These are phyloP conservation scores for Dallia pectoralis DNA, from an alignment of 2,797 vertebrate genomes.

Conservation along the genomic window DNA sequence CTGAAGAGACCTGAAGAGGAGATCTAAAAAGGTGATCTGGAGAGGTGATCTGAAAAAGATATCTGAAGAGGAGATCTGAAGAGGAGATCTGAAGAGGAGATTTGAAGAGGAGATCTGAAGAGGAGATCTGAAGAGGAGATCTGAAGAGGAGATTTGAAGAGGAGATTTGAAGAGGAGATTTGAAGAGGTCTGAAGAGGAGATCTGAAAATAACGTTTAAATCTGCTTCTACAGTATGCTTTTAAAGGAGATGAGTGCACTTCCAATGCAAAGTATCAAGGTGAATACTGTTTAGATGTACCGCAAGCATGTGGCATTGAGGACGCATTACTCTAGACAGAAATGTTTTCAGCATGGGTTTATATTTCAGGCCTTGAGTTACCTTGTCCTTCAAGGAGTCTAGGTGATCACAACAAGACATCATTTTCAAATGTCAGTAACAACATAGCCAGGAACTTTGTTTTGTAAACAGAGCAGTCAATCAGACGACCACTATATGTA, in stretches of 20 bases:
- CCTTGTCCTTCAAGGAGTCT: neutral
- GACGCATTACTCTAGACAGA: conserved; percentile 46
- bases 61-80: too few relatives aligned
- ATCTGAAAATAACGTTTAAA: neutral
- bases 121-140: neutral
- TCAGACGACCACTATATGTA: too few relatives aligned
- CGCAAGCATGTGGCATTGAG: conserved; percentile 33
- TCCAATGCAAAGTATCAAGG: neutral
- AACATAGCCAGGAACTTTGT: too few relatives aligned
- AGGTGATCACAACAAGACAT: too few relatives aligned
- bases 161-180: too few relatives aligned
- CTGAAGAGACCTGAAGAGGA: too few relatives aligned
- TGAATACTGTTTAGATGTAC: neutral
- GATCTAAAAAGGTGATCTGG: neutral
- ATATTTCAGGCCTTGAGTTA: conserved; percentile 11
- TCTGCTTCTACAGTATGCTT: neutral
- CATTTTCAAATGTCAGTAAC: too few relatives aligned
- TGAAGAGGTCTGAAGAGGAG: too few relatives aligned
- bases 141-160: neutral
- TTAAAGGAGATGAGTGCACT: neutral
- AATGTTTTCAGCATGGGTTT: conserved; percentile 31
- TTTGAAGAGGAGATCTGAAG: neutral
- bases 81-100: too few relatives aligned
- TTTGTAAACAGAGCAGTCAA: too few relatives aligned
- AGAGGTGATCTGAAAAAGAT: too few relatives aligned